Conservation (phyloP, 2,797 vertebrate species). For the Catamblyrhynchus diadema region DNA sequence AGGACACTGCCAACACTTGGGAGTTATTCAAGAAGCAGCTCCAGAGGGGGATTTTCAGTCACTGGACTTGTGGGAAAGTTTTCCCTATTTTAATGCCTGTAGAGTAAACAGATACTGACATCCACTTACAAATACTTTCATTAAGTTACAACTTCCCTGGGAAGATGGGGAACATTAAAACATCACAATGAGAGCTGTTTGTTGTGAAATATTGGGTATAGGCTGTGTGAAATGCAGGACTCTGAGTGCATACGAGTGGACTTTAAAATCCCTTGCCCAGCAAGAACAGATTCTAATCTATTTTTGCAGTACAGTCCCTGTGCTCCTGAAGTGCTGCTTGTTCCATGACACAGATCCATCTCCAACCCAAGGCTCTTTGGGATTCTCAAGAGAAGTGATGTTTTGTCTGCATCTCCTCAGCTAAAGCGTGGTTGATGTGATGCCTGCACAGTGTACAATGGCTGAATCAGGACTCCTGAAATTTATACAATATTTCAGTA, state of each 20-base stretch:
- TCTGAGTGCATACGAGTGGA: not conserved
- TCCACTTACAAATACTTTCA: not conserved
- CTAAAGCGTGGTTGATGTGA: not conserved
- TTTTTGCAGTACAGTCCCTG: not conserved
- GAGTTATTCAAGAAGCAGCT: not conserved
- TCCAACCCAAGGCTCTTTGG: not conserved
- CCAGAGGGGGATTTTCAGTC: not conserved
- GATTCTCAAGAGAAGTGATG: not conserved
- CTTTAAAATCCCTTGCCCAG: not conserved
- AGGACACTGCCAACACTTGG: not conserved
- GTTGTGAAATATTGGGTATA: not conserved
- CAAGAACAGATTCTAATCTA: not conserved
- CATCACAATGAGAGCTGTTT: not conserved
- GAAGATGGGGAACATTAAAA: not conserved
- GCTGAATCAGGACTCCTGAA: not conserved
- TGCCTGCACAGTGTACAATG: not conserved
- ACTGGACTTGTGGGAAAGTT: not conserved
- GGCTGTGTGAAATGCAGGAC: not conserved
- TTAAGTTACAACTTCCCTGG: not conserved
- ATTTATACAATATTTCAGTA: constrained; percentile 30
- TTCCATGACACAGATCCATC: not conserved
- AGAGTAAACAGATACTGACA: not conserved
- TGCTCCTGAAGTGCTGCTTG: not conserved
- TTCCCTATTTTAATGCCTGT: not conserved
- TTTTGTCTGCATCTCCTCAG: not conserved